Conservation (phyloP, 2,888 invertebrate genomes). For the Hirtodrosophila duncani region DNA sequence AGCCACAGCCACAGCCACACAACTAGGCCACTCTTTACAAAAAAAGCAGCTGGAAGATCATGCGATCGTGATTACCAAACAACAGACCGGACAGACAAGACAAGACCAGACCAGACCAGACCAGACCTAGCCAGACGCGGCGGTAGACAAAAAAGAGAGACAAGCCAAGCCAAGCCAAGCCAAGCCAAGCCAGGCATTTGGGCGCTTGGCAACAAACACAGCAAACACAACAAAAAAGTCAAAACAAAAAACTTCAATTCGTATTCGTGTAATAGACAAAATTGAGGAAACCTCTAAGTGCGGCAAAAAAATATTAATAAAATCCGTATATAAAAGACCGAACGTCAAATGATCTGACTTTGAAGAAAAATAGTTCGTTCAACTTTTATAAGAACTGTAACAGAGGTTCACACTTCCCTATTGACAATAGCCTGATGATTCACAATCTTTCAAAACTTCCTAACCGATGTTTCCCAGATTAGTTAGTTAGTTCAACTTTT, state of each 20-base stretch:
- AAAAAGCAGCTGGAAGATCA: slow-evolving; percentile 52
- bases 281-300: slow-evolving; percentile 44
- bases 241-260: slow-evolving; percentile 57
- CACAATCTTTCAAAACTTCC: too few species aligned
- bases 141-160: slow-evolving; percentile 2
- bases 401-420: too few species aligned
- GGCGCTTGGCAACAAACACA: slow-evolving; percentile 61
- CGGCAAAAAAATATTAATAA: background rate
- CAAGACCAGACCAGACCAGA: slow-evolving; percentile 7
- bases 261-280: slow-evolving; percentile 49
- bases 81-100: slow-evolving; percentile 10
- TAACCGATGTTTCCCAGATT: too few species aligned
- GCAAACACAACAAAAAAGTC: slow-evolving; percentile 11
- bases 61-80: slow-evolving; percentile 62
- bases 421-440: too few species aligned
- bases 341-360: too few species aligned
- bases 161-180: slow-evolving; percentile 10
- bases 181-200: slow-evolving; percentile 38
- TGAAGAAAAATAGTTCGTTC: too few species aligned
- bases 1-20: slow-evolving; percentile 18
- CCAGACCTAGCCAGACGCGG: slow-evolving; percentile 32
- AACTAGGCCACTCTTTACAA: slow-evolving; percentile 48
- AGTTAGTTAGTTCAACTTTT: too few species aligned
- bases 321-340: background rate
- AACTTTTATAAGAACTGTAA: too few species aligned